These are phyloP conservation scores for Amblyopsis rosae DNA, from an alignment of 2,113 vertebrate species.

Conservation along the genomic window DNA sequence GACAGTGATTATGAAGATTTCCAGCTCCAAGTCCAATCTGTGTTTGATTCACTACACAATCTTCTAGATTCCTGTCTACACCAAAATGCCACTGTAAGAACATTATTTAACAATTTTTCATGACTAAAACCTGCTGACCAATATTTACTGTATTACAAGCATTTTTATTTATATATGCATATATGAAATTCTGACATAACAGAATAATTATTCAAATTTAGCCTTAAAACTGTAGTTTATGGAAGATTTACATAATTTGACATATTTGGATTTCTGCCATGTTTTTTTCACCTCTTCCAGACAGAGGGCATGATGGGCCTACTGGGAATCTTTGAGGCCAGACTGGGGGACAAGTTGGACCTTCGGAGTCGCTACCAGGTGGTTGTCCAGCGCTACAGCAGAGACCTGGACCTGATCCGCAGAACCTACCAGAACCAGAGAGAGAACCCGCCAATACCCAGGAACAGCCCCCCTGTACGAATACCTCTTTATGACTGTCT, in stretches of 20 bases:
- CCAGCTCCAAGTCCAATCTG: slow-evolving; percentile 73
- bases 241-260: too few relatives aligned
- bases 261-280: too few relatives aligned
- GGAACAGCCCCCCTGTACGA: slow-evolving; percentile 80
- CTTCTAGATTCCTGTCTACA: slow-evolving; percentile 81
- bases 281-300: slow-evolving; percentile 46
- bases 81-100: slow-evolving; percentile 74
- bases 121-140: too few relatives aligned
- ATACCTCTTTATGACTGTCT: not conserved
- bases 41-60: slow-evolving; percentile 77
- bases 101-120: too few relatives aligned
- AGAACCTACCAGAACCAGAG: slow-evolving; percentile 79
- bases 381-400: slow-evolving; percentile 76
- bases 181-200: too few relatives aligned
- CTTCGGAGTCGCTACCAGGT: slow-evolving; percentile 70
- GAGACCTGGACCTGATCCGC: slow-evolving; percentile 78
- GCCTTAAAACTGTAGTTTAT: too few relatives aligned
- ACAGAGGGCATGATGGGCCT: slow-evolving; percentile 79
- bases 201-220: too few relatives aligned
- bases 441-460: slow-evolving; percentile 74
- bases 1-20: slow-evolving; percentile 84
- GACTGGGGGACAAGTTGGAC: slow-evolving; percentile 70
- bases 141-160: too few relatives aligned
- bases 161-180: too few relatives aligned
- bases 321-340: slow-evolving; percentile 73